Evolutionary conservation across 2,113 vertebrate species (phyloP), one percentile per base, ranked within the genome.

Genomic region (Oncorhynchus nerka): DNA sequence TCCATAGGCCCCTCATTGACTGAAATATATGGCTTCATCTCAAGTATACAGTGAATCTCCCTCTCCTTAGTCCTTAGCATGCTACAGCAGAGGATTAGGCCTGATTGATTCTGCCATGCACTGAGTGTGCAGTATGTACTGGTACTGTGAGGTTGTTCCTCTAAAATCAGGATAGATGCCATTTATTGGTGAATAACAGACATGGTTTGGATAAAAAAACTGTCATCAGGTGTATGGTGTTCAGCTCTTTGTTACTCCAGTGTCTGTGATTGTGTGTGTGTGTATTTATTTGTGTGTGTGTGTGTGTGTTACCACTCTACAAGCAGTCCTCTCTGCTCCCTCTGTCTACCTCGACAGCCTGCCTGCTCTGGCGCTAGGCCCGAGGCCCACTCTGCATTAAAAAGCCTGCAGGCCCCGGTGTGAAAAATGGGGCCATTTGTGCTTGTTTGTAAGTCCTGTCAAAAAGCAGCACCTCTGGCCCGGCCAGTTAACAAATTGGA

Each of bases 371-470:
- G 65, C 22, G 28, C 39, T 64, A 28, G 59, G 64, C 68, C 66
- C 22, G 8, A 70, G 59, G 67, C 69, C 32, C 59, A 24, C 24
- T 72, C 28, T 48, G 28, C 28, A 19, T 68, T 65, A 65, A n/a
- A 75, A 73, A 79, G 71, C 62, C 77, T 55, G 77, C 67, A 67
- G 59, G 69, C 68, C 68, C 74, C 34, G n/a, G 66, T 68, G 73
- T 85, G 85, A 89, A 87, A 86, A 90, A 90, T 90, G 80, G 83
- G 79, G 70, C 87, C 83, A 83, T 85, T 89, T 87, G 85, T 76
- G 84, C 86, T 86, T 87, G 86, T 88, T 90, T 88, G 87, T 88
- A 84, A 86, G 84, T 83, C 83, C 81, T 87, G 87, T 88, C 85
- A 88, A 80, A 84, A 80, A 87, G 79, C 81, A 84, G 77, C 83